Conservation (phyloP, 2,888 invertebrate species). For the Ectropis crepuscularia region DNA sequence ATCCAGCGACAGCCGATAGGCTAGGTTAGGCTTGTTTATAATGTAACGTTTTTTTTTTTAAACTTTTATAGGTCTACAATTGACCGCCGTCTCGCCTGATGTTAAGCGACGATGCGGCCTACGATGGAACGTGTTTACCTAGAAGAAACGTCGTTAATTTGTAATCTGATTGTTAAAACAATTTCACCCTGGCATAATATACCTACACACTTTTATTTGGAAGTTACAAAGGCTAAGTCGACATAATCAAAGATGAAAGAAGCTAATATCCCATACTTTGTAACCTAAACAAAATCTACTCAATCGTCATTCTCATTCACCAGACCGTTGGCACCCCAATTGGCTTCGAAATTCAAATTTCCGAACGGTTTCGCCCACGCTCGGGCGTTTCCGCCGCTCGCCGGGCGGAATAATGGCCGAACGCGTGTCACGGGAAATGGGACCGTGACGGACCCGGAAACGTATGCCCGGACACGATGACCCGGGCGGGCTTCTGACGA, state of each 20-base stretch:
- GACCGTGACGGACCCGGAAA: conserved; percentile 67
- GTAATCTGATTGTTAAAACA: no score
- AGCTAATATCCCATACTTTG: not conserved
- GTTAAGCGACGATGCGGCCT: no score
- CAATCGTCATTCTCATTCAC: not conserved
- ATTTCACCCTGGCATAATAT: no score
- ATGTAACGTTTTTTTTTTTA: no score
- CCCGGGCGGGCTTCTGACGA: not conserved
- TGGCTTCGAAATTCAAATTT: conserved; percentile 61
- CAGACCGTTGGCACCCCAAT: conserved; percentile 29
- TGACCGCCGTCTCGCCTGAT: no score
- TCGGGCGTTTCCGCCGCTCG: conserved; percentile 66
- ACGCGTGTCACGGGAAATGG: conserved; percentile 67
- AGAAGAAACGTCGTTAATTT: no score
- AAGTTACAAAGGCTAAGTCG: no score
- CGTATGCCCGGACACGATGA: conserved; percentile 40
- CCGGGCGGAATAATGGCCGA: conserved; percentile 64
- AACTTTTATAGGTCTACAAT: no score
- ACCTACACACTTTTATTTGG: no score
- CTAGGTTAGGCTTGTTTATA: no score
- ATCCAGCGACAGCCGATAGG: no score
- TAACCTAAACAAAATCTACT: not conserved
- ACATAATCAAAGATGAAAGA: not conserved
- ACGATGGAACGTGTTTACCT: no score
- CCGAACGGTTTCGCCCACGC: conserved; percentile 59